Conservation (phyloP, 2,888 invertebrate genomes). For the Melikaiella ostensackeni region DNA sequence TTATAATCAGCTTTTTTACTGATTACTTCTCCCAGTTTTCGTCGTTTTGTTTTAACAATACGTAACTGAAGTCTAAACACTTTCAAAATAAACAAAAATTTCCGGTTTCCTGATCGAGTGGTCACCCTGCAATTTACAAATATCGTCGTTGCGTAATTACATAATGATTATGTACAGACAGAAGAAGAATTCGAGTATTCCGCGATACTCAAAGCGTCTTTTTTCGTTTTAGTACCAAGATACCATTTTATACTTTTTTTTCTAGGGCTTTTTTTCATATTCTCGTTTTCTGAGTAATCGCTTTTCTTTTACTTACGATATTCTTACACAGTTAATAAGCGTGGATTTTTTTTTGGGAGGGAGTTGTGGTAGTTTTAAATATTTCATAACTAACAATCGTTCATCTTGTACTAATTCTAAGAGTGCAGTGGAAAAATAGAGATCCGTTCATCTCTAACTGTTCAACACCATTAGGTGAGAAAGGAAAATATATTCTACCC, state of each 20-base stretch:
- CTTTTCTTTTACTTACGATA: slow-evolving; percentile 24
- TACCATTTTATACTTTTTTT: slow-evolving; percentile 29
- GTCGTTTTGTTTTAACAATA: too few species aligned
- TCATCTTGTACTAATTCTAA: slow-evolving; percentile 41
- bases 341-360: slow-evolving; percentile 45
- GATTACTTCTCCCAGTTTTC: too few species aligned
- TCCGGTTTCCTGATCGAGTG: neutral
- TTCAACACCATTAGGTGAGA: neutral
- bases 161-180: slow-evolving; percentile 29
- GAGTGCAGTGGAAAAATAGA: slow-evolving; percentile 57
- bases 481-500: slow-evolving; percentile 4
- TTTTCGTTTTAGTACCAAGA: slow-evolving; percentile 19
- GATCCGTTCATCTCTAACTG: slow-evolving; percentile 37
- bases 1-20: too few species aligned
- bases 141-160: slow-evolving; percentile 12
- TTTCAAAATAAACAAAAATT: neutral
- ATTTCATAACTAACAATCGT: slow-evolving; percentile 33
- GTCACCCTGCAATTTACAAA: slow-evolving; percentile 14
- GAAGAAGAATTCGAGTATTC: slow-evolving; percentile 19
- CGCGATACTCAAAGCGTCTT: slow-evolving; percentile 26
- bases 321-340: slow-evolving; percentile 49
- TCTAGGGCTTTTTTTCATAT: neutral
- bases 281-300: slow-evolving; percentile 3
- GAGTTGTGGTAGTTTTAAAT: slow-evolving; percentile 42
- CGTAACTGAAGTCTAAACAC: too few species aligned